These are phyloP conservation scores for Zenarchopterus dispar DNA, from an alignment of 2,797 vertebrate species.

Conservation along the genomic window DNA sequence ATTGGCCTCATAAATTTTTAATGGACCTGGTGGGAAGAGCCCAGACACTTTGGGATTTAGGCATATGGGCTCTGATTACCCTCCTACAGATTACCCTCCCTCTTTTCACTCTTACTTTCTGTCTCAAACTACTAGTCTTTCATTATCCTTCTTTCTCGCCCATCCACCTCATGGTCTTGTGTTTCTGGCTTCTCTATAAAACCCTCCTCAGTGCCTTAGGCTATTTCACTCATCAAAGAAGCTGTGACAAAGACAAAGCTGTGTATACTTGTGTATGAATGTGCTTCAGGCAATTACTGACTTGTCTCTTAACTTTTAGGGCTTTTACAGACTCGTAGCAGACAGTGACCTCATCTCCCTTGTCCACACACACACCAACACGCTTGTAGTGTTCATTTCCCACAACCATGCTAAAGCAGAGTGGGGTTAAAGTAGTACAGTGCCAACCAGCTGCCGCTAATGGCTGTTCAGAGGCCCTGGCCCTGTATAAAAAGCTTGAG, in stretches of 20 bases:
- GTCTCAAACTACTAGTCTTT: slow-evolving; percentile 49
- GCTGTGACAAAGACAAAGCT: slow-evolving; percentile 56
- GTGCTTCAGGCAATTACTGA: slow-evolving; percentile 45
- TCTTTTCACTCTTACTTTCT: slow-evolving; percentile 54
- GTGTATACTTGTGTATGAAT: slow-evolving; percentile 47
- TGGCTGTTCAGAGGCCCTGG: slow-evolving; percentile 66
- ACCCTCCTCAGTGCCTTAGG: slow-evolving; percentile 37
- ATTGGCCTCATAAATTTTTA: slow-evolving; percentile 78
- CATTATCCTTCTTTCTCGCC: slow-evolving; percentile 48
- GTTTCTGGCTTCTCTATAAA: slow-evolving; percentile 55
- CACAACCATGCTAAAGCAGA: slow-evolving; percentile 58
- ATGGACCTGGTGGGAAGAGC: slow-evolving; percentile 77
- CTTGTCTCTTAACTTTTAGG: slow-evolving; percentile 47
- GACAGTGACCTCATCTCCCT: slow-evolving; percentile 45
- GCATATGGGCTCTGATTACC: slow-evolving; percentile 72
- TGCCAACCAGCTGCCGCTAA: slow-evolving; percentile 61
- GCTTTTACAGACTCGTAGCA: slow-evolving; percentile 46
- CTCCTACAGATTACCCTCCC: slow-evolving; percentile 33
- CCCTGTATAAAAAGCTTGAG: slow-evolving; percentile 62
- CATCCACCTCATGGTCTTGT: slow-evolving; percentile 51
- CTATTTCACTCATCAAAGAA: slow-evolving; percentile 58
- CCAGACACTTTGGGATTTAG: slow-evolving; percentile 72
- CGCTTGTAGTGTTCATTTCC: slow-evolving; percentile 41
- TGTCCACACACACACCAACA: slow-evolving; percentile 24
- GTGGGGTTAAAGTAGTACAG: slow-evolving; percentile 51